Evolutionary conservation across 2,888 invertebrate species (phyloP).

Genomic region (Ametastegia equiseti): DNA sequence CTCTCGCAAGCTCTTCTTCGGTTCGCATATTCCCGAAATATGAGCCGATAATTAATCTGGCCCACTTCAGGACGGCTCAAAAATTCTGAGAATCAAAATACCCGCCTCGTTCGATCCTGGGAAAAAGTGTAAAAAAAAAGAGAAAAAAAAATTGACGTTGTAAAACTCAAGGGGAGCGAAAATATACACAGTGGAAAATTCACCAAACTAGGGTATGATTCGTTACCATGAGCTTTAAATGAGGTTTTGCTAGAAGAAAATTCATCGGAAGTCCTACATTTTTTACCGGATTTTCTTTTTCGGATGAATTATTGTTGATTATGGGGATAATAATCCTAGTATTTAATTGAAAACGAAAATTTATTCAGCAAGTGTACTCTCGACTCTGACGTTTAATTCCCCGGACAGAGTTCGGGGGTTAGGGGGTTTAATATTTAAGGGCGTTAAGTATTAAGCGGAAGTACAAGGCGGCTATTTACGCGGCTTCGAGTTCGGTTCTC

Average conservation of each 20-base stretch:
- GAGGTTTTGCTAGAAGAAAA: no score
- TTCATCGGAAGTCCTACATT: no score
- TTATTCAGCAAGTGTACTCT: not conserved
- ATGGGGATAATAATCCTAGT: not conserved
- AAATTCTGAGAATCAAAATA: no score
- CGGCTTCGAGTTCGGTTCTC: not conserved
- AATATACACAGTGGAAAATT: no score
- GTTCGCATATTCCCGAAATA: not conserved
- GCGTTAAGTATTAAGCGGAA: slow-evolving; percentile 15
- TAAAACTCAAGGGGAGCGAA: no score
- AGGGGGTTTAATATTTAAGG: slow-evolving; percentile 40
- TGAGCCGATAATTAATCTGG: not conserved
- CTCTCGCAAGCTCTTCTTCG: no score
- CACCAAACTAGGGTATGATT: no score
- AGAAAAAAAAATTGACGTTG: no score
- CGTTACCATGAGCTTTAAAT: no score
- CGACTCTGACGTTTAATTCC: slow-evolving; percentile 10
- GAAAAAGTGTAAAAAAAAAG: no score
- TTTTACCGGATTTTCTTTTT: not conserved
- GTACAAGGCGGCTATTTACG: slow-evolving; percentile 11
- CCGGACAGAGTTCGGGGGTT: not conserved
- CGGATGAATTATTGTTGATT: not conserved
- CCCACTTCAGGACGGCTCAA: not conserved
- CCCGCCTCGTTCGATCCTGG: no score
- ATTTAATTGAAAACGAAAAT: not conserved